Conservation (phyloP, 2,113 vertebrate species). For the Paracanthobrama guichenoti region DNA sequence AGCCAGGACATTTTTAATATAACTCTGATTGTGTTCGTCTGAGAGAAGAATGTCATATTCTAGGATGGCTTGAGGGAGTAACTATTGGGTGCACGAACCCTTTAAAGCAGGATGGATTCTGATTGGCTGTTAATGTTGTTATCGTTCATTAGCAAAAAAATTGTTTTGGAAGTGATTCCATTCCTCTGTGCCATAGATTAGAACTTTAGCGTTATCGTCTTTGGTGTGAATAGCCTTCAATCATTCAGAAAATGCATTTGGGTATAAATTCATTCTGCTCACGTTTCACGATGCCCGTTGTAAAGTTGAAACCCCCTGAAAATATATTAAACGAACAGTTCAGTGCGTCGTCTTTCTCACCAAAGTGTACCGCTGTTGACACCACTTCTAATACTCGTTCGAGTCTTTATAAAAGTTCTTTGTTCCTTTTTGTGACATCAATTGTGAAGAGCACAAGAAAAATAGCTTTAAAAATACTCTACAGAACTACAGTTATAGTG, state of each 20-base stretch:
- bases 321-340: conserved; percentile 9
- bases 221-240: not conserved
- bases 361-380: conserved; percentile 7
- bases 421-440: conserved; percentile 60
- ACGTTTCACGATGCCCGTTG: not conserved
- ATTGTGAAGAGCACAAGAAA: conserved; percentile 67
- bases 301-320: not conserved
- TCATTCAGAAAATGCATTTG: not conserved
- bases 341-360: not conserved
- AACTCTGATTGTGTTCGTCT: no score
- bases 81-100: no score
- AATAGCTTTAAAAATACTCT: conserved; percentile 70
- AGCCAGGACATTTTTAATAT: no score
- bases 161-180: no score
- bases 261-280: not conserved
- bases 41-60: no score
- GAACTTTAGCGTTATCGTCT: no score
- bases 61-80: no score
- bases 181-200: no score
- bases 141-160: no score
- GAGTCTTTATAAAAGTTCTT: conserved; percentile 57
- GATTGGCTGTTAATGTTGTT: no score
- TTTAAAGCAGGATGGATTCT: no score
- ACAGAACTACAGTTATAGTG: conserved; percentile 69
- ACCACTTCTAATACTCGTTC: conserved; percentile 33